A percentile compares a stretch with the other conserved stretches of the same genome.
phyloP scores from a whole-genome alignment of 2,888 invertebrate species.

The Scaptomyza reducta region DNA sequence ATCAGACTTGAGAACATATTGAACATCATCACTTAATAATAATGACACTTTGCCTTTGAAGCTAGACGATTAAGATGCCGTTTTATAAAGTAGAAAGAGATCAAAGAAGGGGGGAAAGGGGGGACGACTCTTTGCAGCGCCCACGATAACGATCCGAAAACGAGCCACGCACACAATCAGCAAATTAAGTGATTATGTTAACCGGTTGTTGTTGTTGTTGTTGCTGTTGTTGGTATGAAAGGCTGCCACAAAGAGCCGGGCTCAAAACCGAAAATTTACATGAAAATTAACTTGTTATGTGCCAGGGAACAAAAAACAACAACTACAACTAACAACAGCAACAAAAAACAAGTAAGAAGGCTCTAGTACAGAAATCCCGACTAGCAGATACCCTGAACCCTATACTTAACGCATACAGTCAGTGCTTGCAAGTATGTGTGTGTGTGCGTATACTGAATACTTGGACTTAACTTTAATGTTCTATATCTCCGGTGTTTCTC shows the following conservation, averaged over 20 bases:
- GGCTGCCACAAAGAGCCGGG: constrained; percentile 48
- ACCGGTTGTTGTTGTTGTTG: constrained; percentile 67
- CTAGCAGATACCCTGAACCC: no score
- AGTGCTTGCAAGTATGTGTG: no score
- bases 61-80: constrained; percentile 18
- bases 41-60: constrained; percentile 64
- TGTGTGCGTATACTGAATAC: no score
- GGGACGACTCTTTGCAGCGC: constrained; percentile 38
- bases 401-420: no score
- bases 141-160: constrained; percentile 66
- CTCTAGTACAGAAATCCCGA: no score
- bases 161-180: constrained; percentile 66
- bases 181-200: constrained; percentile 80
- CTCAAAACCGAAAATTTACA: constrained; percentile 75
- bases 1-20: constrained; percentile 68
- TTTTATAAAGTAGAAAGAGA: constrained; percentile 25
- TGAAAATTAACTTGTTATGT: constrained; percentile 78
- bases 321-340: constrained; percentile 25
- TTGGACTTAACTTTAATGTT: no score
- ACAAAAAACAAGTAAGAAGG: not conserved
- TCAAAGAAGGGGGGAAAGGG: not conserved
- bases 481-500: no score
- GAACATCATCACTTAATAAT: constrained; percentile 77
- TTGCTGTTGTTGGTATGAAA: constrained; percentile 25
- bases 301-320: constrained; percentile 43